phyloP scores from a whole-genome alignment of 2,113 vertebrate genomes.

The Coryphaenoides rupestris region DNA sequence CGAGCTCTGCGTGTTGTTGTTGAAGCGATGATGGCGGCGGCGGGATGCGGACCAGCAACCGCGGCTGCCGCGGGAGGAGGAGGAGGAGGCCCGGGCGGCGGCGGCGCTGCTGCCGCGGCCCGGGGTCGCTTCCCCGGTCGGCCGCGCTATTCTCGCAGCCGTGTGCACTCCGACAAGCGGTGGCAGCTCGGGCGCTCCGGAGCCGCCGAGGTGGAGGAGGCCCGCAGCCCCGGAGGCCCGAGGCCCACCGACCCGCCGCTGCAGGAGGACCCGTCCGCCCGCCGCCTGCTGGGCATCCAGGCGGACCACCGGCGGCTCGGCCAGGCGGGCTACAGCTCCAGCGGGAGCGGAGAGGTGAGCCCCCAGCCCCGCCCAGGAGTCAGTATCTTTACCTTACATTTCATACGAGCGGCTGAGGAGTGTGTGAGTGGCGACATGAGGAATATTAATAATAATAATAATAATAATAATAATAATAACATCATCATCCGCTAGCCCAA shows the following conservation, averaged over 20 bases:
- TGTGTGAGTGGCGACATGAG: slow-evolving; percentile 39
- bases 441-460: too few species aligned
- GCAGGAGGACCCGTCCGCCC: slow-evolving; percentile 82
- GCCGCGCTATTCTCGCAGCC: slow-evolving; percentile 81
- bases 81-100: too few species aligned
- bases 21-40: slow-evolving; percentile 87
- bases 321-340: slow-evolving; percentile 81
- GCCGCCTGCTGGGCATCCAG: slow-evolving; percentile 81
- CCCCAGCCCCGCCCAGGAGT: slow-evolving; percentile 63
- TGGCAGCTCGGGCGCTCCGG: slow-evolving; percentile 76
- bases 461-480: too few species aligned
- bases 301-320: slow-evolving; percentile 80
- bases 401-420: slow-evolving; percentile 38
- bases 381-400: slow-evolving; percentile 63
- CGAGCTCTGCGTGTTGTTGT: slow-evolving; percentile 78
- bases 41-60: slow-evolving; percentile 83
- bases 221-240: slow-evolving; percentile 77
- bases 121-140: slow-evolving; percentile 88
- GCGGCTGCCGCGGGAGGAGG: slow-evolving; percentile 82
- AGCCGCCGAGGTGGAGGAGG: slow-evolving; percentile 73
- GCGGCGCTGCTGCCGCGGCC: slow-evolving; percentile 76
- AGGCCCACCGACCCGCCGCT: slow-evolving; percentile 75
- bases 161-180: slow-evolving; percentile 77
- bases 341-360: slow-evolving; percentile 79
- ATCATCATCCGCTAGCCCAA: too few species aligned